Evolutionary conservation across 2,113 vertebrate species (phyloP).

Genomic region (Bubo bubo): DNA sequence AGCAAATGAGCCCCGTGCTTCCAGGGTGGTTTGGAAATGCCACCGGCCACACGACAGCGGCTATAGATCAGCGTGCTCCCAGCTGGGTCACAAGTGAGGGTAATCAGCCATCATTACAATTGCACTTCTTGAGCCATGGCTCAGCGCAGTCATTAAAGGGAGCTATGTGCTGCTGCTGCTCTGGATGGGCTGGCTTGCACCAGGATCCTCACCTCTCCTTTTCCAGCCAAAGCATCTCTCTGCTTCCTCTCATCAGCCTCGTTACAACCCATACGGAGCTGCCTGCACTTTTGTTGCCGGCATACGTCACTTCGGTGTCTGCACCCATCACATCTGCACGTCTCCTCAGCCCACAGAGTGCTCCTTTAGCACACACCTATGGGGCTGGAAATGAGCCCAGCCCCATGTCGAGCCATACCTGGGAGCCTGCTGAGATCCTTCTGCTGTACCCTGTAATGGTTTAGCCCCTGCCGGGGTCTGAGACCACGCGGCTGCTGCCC

Average conservation of each 20-base stretch:
- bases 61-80: neutral
- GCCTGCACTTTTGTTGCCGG: fast-evolving
- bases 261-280: neutral
- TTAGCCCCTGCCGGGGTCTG: too few species aligned
- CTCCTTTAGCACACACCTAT: neutral
- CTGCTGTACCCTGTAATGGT: too few species aligned
- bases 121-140: neutral
- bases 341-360: neutral
- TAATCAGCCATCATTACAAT: neutral
- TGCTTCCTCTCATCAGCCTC: neutral
- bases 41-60: neutral
- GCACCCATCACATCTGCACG: neutral
- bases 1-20: neutral
- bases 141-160: neutral
- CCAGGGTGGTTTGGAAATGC: neutral
- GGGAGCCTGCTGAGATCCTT: neutral
- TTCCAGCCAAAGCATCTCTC: neutral
- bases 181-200: neutral
- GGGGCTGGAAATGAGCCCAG: neutral
- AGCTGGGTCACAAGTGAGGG: neutral
- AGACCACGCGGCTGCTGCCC: too few species aligned
- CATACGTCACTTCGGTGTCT: neutral
- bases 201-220: neutral
- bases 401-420: neutral
- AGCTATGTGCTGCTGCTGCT: neutral